Conservation (phyloP, 2,113 vertebrate genomes). For the Erythrolamprus reginae region DNA sequence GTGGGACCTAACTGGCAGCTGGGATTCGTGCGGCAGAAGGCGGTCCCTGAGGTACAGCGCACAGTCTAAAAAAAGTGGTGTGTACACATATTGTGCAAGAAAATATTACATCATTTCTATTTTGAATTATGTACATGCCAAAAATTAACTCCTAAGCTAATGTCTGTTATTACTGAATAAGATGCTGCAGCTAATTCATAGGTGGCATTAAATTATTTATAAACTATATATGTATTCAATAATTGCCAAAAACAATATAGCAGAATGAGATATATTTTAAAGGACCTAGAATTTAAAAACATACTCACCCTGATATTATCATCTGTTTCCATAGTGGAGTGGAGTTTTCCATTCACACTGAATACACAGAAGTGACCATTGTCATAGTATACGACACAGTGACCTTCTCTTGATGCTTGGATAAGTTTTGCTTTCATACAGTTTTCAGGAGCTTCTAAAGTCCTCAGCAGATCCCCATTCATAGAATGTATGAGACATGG, state of each 20-base stretch:
- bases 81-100: background rate
- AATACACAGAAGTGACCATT: conserved; percentile 89
- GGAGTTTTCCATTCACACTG: conserved; percentile 91
- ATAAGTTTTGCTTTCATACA: conserved; percentile 85
- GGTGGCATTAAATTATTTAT: background rate
- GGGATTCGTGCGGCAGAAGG: too few species aligned
- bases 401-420: conserved; percentile 89
- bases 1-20: too few species aligned
- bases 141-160: background rate
- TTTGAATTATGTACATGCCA: background rate
- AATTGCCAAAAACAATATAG: background rate
- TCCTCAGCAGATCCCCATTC: conserved; percentile 95
- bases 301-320: conserved; percentile 85
- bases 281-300: background rate
- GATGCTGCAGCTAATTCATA: background rate
- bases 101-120: background rate
- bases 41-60: too few species aligned
- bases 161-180: background rate
- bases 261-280: background rate
- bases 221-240: background rate
- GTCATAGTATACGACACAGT: conserved; percentile 93
- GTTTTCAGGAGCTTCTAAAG: conserved; percentile 80
- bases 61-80: background rate
- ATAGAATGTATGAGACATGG: conserved; percentile 98
- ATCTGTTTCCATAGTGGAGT: conserved; percentile 82